Percentiles rank a stretch among this genome's conserved stretches.
Conservation (phyloP, 2,113 vertebrate genomes). For the Hassar affinis region DNA sequence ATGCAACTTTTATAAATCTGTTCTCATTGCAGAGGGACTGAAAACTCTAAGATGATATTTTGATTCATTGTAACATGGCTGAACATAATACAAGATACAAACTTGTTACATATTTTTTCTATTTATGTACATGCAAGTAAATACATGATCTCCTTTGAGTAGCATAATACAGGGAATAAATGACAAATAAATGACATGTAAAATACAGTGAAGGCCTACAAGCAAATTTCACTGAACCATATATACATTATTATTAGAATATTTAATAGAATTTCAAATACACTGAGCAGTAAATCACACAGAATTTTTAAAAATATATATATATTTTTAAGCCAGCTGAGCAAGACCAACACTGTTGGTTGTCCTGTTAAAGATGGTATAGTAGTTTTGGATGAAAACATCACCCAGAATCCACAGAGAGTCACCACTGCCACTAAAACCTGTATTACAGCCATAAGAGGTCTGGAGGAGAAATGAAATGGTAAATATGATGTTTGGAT, state of each 20-base stretch:
- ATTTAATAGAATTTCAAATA: not conserved
- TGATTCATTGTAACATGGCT: too few species aligned
- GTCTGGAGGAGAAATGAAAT: conserved; percentile 19
- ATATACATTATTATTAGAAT: not conserved
- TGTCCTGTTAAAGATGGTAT: conserved; percentile 58
- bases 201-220: not conserved
- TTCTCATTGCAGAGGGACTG: not conserved
- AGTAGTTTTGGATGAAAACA: conserved; percentile 70
- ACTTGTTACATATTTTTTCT: not conserved
- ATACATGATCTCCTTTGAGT: not conserved
- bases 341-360: conserved; percentile 52
- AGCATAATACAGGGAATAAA: too few species aligned
- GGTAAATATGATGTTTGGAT: not conserved
- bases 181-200: not conserved
- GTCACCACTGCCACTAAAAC: conserved; percentile 56
- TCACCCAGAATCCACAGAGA: conserved; percentile 71
- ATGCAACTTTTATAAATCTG: not conserved
- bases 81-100: too few species aligned
- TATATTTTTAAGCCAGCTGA: conserved; percentile 36
- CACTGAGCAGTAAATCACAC: not conserved
- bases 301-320: too few species aligned
- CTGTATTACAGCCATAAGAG: conserved; percentile 50
- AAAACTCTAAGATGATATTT: too few species aligned
- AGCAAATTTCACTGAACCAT: not conserved
- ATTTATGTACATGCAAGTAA: not conserved